These are phyloP conservation scores for Epistrophe eligans DNA, from an alignment of 2,888 invertebrate genomes.

Conservation along the genomic window DNA sequence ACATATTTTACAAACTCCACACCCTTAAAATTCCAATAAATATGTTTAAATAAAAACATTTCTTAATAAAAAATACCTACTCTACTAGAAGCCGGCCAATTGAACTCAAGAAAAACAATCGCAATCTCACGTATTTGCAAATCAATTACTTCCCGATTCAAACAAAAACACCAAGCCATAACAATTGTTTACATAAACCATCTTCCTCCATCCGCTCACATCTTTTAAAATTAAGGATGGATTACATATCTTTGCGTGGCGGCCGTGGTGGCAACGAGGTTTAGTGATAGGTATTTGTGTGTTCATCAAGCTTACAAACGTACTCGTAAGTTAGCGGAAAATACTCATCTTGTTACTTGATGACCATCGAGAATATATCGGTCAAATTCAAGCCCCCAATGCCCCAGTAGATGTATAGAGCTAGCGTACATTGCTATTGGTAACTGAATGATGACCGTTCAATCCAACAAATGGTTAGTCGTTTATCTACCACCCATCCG, in stretches of 20 bases:
- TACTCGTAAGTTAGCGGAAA: slow-evolving; percentile 33
- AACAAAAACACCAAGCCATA: slow-evolving; percentile 42
- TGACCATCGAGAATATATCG: slow-evolving; percentile 40
- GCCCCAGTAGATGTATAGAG: not conserved
- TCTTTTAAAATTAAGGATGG: slow-evolving; percentile 34
- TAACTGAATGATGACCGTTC: slow-evolving; percentile 52
- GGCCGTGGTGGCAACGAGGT: not conserved
- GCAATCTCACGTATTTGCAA: slow-evolving; percentile 42
- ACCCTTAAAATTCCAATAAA: not conserved
- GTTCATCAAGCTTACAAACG: slow-evolving; percentile 28
- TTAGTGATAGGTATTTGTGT: not conserved
- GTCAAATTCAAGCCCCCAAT: slow-evolving; percentile 30
- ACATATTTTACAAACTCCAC: not conserved
- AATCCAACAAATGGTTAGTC: slow-evolving; percentile 54
- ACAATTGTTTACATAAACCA: slow-evolving; percentile 65
- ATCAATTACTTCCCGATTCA: slow-evolving; percentile 59
- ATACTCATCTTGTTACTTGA: slow-evolving; percentile 24
- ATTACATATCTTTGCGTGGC: slow-evolving; percentile 22
- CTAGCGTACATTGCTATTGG: slow-evolving; percentile 4
- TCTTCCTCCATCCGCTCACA: slow-evolving; percentile 45
- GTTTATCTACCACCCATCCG: slow-evolving; percentile 54
- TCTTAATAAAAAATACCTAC: not conserved
- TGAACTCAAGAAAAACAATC: slow-evolving; percentile 26
- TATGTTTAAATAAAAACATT: not conserved
- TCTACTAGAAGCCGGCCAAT: not conserved